Conservation (phyloP, 2,797 vertebrate species). For the Malacoctenus gilli region DNA sequence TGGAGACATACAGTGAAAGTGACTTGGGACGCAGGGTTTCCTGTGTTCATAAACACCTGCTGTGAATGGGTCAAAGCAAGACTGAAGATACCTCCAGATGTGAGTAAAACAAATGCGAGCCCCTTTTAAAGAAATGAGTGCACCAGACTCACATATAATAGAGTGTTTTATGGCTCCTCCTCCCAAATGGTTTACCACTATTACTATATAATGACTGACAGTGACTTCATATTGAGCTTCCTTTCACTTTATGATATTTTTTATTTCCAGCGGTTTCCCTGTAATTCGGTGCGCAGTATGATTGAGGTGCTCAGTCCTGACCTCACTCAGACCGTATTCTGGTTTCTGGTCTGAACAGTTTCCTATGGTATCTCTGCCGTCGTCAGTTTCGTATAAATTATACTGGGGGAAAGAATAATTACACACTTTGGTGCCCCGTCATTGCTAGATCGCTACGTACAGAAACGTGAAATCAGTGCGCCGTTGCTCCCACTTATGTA, state of each 20-base stretch:
- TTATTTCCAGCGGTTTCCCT: constrained; percentile 45
- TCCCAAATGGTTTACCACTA: constrained; percentile 19
- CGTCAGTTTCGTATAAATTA: constrained; percentile 18
- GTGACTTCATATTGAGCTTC: constrained; percentile 25
- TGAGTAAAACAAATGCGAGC: not conserved
- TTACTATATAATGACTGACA: constrained; percentile 20
- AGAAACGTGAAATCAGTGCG: constrained; percentile 1
- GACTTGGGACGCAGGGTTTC: not conserved
- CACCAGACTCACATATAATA: constrained; percentile 7
- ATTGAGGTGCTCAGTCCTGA: constrained; percentile 38
- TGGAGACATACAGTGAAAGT: too few species aligned
- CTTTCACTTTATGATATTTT: constrained; percentile 40
- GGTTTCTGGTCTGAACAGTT: constrained; percentile 34
- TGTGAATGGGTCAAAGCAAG: not conserved
- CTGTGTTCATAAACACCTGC: constrained; percentile 12
- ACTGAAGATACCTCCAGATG: constrained; percentile 12
- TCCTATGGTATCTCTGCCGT: constrained; percentile 23
- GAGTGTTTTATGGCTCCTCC: constrained; percentile 3
- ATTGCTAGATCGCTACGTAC: constrained; percentile 5
- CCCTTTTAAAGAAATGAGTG: constrained; percentile 11
- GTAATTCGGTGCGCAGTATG: constrained; percentile 38
- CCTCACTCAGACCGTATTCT: constrained; percentile 37
- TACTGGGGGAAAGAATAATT: constrained; percentile 10
- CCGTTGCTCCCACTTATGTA: constrained; percentile 27
- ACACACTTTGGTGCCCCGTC: constrained; percentile 11